These are phyloP conservation scores for Tretioscincus oriximinensis DNA, from an alignment of 2,113 vertebrate genomes.

Conservation along the genomic window DNA sequence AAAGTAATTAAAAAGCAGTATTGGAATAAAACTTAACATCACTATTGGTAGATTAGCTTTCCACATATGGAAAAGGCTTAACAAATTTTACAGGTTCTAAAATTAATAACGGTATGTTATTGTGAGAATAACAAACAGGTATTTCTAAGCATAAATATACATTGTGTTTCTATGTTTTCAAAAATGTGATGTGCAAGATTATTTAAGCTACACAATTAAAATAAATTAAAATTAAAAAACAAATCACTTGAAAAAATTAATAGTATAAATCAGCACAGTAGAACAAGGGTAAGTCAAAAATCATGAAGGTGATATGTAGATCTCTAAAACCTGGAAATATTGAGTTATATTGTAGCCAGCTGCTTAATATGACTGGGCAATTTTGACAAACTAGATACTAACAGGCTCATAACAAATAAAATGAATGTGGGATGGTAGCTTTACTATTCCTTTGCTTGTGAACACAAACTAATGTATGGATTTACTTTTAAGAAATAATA, in stretches of 20 bases:
- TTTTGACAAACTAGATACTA: constrained; percentile 34
- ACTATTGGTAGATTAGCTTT: neutral
- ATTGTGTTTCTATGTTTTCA: too few relatives aligned
- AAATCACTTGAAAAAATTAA: neutral
- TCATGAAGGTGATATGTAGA: too few relatives aligned
- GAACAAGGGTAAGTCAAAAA: too few relatives aligned
- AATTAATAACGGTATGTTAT: neutral
- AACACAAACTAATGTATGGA: neutral
- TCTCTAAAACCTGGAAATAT: constrained; percentile 13
- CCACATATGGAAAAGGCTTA: neutral
- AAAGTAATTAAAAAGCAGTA: neutral
- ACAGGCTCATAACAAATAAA: constrained; percentile 48
- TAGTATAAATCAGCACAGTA: too few relatives aligned
- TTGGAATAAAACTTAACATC: neutral
- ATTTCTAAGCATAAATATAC: neutral
- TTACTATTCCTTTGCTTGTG: neutral
- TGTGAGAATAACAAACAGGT: neutral
- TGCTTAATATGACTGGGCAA: constrained; percentile 48
- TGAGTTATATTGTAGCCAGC: constrained; percentile 41
- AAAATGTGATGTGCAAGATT: too few relatives aligned
- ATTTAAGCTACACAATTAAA: too few relatives aligned
- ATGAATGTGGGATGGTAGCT: constrained; percentile 37
- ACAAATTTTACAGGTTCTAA: neutral
- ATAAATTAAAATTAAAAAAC: constrained; percentile 30
- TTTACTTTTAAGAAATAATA: neutral